These are phyloP conservation scores for Mermis nigrescens DNA, from an alignment of 2,888 invertebrate species.

Conservation along the genomic window DNA sequence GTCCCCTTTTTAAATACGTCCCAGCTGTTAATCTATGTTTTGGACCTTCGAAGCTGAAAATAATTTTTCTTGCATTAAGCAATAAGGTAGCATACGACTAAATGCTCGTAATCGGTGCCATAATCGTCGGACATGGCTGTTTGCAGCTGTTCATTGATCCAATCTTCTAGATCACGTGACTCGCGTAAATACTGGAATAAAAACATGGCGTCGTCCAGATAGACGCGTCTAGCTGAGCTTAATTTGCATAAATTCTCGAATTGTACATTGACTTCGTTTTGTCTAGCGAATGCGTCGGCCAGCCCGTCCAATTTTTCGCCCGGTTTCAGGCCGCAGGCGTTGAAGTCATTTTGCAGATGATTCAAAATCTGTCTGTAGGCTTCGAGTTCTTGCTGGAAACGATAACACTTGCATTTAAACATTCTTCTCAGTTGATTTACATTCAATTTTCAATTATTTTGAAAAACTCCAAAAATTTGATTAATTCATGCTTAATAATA, in stretches of 20 bases:
- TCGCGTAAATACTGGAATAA: constrained; percentile 75
- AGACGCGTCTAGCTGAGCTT: constrained; percentile 44
- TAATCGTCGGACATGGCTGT: constrained; percentile 76
- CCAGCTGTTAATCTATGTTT: too few species aligned
- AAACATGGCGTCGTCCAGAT: constrained; percentile 72
- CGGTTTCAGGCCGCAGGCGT: background rate
- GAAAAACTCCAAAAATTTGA: too few species aligned
- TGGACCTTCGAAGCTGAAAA: too few species aligned
- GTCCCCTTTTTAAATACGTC: too few species aligned
- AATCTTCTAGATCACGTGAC: constrained; percentile 66
- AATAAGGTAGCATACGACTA: too few species aligned
- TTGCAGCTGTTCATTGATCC: constrained; percentile 75
- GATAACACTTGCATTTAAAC: background rate
- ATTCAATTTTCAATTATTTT: too few species aligned
- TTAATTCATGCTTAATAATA: too few species aligned
- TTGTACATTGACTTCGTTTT: background rate
- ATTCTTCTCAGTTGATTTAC: too few species aligned
- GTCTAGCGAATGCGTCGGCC: background rate
- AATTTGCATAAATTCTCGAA: background rate
- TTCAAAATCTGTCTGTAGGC: background rate
- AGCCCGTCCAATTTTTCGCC: background rate
- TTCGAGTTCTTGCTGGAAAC: constrained; percentile 7
- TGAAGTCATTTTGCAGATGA: background rate
- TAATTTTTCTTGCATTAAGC: constrained; percentile 1
- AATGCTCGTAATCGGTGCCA: constrained; percentile 54